Evolutionary conservation across 92 coral and sea anemone genomes (phyloP), one percentile per base, ranked within the genome.

Genomic region (Porites evermanni): DNA sequence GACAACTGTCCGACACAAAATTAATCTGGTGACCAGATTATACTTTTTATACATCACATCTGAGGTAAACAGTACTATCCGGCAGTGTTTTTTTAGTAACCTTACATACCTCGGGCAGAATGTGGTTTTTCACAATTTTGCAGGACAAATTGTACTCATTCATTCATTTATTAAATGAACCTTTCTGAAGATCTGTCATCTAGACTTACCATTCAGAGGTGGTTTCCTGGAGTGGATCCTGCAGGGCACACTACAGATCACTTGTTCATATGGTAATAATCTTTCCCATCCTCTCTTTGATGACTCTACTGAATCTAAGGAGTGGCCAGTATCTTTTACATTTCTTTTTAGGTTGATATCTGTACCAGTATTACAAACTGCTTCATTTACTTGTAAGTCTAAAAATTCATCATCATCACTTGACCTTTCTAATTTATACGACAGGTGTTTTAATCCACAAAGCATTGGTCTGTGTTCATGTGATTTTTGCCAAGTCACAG

Each of bases 211-310:
- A 44, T 78, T 78, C n/a, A 97, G 85, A 1, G 97, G 96, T 54
- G 99, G 99, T 78, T 97, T 97, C 79, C 97, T 94, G 58, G 99
- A 97, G 78, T 97, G 99, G 63, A 93, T 72, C 67, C 85, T 90
- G 61, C 99, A 97, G 16, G 99, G 98, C 18, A 97, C 93, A 77
- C 99, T 97, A 79, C 97, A 97, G 3, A 97, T 90, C 11, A 97
- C 90, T 86, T 93, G 91, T 61, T 95, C 91, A 20, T 82, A 74
- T 1, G 95, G 98, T 12, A 97, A 63, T 47, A 60, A 38, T 38
- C 7, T 51, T 17, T 26, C 81, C 53, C 75, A 78, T 9, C 12
- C 58, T 60, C 80, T 72, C 75, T 32, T 1, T 61, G 65, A 17
- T 44, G 1, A 7, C 1, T 54, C 53, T 20, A 19, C 14, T 68